Conservation (phyloP, 2,113 vertebrate genomes). For the Macaca nemestrina region DNA sequence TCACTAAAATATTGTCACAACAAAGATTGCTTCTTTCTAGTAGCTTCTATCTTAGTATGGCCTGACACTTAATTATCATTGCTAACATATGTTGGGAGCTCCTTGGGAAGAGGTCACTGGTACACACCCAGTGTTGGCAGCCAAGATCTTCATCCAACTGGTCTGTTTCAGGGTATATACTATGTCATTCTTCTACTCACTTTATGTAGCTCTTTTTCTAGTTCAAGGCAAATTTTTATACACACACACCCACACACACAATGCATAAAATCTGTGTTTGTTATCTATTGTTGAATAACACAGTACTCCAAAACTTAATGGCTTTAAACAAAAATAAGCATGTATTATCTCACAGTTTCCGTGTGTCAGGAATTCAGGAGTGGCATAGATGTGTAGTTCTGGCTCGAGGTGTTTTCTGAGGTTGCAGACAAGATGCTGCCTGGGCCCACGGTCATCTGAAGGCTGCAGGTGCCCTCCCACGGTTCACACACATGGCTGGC, state of each 20-base stretch:
- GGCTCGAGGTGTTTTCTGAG: background rate
- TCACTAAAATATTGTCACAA: background rate
- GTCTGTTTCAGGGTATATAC: background rate
- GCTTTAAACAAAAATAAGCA: background rate
- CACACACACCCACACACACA: background rate
- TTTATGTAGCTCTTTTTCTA: background rate
- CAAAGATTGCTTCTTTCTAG: background rate
- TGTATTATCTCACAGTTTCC: background rate
- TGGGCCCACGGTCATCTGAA: background rate
- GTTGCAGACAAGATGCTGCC: background rate
- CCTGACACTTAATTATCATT: background rate
- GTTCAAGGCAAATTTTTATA: background rate
- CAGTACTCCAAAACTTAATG: too few relatives aligned
- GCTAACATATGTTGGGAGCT: background rate
- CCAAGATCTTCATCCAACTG: background rate
- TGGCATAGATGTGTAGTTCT: background rate
- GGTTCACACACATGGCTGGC: background rate
- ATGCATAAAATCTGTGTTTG: background rate
- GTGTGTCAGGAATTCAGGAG: too few relatives aligned
- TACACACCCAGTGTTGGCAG: background rate
- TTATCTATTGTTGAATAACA: too few relatives aligned
- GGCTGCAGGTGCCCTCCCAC: background rate
- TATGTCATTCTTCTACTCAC: background rate
- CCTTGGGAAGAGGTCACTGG: background rate
- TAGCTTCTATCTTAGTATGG: background rate